phyloP scores from a whole-genome alignment of 1,140 invertebrate species.

The Contarinia nasturtii region DNA sequence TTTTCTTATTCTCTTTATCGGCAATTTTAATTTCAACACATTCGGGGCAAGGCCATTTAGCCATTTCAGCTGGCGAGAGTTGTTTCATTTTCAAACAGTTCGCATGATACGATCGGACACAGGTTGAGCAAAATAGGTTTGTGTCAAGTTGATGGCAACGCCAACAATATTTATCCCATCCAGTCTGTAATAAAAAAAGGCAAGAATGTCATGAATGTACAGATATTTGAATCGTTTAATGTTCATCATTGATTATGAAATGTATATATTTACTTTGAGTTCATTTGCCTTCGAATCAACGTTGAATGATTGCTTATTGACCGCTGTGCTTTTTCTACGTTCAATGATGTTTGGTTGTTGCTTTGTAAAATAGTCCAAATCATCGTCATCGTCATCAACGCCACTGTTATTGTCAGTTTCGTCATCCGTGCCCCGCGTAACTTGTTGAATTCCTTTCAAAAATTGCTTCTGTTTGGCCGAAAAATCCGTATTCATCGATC shows the following conservation, averaged over 20 bases:
- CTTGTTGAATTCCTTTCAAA: conserved; percentile 21
- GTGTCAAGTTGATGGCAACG: conserved; percentile 48
- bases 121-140: conserved; percentile 51
- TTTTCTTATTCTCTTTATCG: background rate
- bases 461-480: conserved; percentile 33
- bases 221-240: too few relatives aligned
- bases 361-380: background rate
- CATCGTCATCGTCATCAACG: conserved; percentile 1
- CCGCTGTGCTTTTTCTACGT: too few relatives aligned
- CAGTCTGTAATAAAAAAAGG: conserved; percentile 7
- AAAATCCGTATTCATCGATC: conserved; percentile 37
- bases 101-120: conserved; percentile 67
- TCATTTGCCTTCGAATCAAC: background rate
- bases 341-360: too few relatives aligned
- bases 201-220: background rate
- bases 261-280: background rate
- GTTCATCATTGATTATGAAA: background rate
- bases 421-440: conserved; percentile 4
- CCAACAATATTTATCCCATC: conserved; percentile 73
- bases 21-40: conserved; percentile 60
- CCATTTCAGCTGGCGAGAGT: conserved; percentile 26
- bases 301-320: too few relatives aligned
- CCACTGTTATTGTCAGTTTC: background rate
- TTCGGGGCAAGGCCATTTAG: conserved; percentile 73
- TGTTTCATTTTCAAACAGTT: conserved; percentile 42